Percentiles rank a stretch among this genome's conserved stretches.
Evolutionary conservation across 2,113 vertebrate species (phyloP).

Genomic region (Scytalopus superciliaris): DNA sequence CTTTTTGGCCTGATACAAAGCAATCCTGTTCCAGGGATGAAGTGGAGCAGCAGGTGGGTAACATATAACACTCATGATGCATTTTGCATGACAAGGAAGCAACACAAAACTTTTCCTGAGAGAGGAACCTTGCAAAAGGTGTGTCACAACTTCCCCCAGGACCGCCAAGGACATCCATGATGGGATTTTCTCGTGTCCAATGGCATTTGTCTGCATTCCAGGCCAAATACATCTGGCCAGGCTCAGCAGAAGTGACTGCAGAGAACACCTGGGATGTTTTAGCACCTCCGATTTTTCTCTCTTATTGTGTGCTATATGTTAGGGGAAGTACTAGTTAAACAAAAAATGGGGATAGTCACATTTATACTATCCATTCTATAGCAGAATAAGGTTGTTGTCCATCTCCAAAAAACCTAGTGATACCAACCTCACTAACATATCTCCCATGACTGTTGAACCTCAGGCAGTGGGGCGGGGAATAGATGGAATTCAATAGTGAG

Average conservation of each 20-base stretch:
- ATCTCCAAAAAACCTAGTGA: background rate
- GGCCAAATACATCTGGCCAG: background rate
- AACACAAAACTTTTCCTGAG: background rate
- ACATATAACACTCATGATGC: accelerated
- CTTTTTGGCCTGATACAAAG: background rate
- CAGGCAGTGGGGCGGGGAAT: background rate
- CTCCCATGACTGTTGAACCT: background rate
- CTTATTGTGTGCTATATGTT: background rate
- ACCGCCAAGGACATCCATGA: background rate
- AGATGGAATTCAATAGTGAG: background rate
- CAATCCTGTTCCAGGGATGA: background rate
- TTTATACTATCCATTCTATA: background rate
- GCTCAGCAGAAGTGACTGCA: background rate
- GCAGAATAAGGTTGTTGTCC: background rate
- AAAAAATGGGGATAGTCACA: background rate
- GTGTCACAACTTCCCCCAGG: background rate
- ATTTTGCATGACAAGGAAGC: background rate
- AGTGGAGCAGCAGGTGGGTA: background rate
- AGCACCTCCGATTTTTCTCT: background rate
- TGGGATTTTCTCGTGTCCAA: background rate
- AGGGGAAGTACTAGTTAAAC: background rate
- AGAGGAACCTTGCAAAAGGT: background rate
- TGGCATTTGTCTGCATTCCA: background rate
- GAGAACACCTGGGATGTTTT: background rate
- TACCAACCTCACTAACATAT: background rate